Conservation (phyloP, 2,797 vertebrate genomes). For the Pampus argenteus region DNA sequence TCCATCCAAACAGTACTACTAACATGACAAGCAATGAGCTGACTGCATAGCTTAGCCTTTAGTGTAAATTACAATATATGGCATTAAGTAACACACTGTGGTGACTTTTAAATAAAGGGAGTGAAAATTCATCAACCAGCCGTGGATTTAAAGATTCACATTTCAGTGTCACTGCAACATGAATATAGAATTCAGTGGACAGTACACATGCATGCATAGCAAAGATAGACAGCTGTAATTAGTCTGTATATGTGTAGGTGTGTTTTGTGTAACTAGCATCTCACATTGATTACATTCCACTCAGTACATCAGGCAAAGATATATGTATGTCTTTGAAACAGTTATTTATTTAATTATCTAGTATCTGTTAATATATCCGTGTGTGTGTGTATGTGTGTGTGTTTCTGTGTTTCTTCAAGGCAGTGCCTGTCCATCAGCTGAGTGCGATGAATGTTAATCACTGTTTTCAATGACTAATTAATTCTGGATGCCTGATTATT, state of each 20-base stretch:
- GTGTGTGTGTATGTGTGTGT: slow-evolving; percentile 24
- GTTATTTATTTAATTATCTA: slow-evolving; percentile 50
- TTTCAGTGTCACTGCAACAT: background rate
- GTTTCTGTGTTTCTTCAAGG: slow-evolving; percentile 27
- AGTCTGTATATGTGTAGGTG: background rate
- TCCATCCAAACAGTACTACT: no score
- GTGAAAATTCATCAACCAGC: no score
- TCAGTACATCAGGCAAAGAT: slow-evolving; percentile 17
- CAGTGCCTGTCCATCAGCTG: slow-evolving; percentile 59
- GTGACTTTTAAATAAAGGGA: no score
- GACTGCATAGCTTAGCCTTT: no score
- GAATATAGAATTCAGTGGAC: slow-evolving; percentile 6
- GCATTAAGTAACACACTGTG: no score
- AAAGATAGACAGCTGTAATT: slow-evolving; percentile 9
- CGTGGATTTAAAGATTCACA: no score
- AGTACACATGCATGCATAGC: background rate
- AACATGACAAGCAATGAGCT: no score
- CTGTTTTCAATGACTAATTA: slow-evolving; percentile 82
- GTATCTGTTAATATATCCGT: slow-evolving; percentile 31
- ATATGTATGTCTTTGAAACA: slow-evolving; percentile 20
- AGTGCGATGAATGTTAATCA: slow-evolving; percentile 80
- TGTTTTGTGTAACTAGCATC: slow-evolving; percentile 28
- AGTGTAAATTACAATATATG: no score
- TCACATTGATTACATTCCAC: slow-evolving; percentile 43
- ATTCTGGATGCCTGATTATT: slow-evolving; percentile 83